Conservation (phyloP, 1,140 invertebrate species). For the Drosophila tani region DNA sequence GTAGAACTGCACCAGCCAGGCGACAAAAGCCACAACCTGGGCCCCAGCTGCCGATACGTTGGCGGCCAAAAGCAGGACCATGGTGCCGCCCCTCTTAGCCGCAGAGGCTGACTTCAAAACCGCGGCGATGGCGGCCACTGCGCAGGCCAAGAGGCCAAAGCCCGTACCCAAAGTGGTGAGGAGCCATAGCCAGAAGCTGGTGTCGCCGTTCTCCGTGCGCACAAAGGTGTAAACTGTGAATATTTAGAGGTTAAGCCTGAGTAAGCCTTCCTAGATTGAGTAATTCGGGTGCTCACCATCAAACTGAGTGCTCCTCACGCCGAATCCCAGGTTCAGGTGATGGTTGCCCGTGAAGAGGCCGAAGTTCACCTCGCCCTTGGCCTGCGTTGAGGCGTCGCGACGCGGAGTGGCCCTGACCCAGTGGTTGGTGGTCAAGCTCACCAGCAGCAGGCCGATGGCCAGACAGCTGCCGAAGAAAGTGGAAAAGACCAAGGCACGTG, state of each 20-base stretch:
- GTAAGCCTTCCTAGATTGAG: not conserved
- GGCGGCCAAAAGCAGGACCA: slow-evolving; percentile 74
- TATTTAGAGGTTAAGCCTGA: not conserved
- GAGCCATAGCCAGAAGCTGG: slow-evolving; percentile 82
- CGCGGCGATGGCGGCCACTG: slow-evolving; percentile 79
- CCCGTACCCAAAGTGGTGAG: slow-evolving; percentile 78
- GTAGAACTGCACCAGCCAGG: slow-evolving; percentile 83
- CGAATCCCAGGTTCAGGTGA: slow-evolving; percentile 92
- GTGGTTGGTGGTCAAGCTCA: slow-evolving; percentile 93
- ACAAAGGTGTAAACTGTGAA: slow-evolving; percentile 71
- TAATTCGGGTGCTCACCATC: slow-evolving; percentile 55
- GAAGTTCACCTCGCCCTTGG: slow-evolving; percentile 92
- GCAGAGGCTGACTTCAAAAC: slow-evolving; percentile 80
- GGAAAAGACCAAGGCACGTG: slow-evolving; percentile 89
- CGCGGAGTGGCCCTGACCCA: slow-evolving; percentile 93
- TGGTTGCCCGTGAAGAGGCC: slow-evolving; percentile 94
- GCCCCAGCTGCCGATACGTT: slow-evolving; percentile 75
- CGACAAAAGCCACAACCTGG: slow-evolving; percentile 77
- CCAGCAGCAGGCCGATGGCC: slow-evolving; percentile 92
- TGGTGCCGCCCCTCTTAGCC: slow-evolving; percentile 74
- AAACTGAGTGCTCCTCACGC: slow-evolving; percentile 87
- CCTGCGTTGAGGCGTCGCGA: slow-evolving; percentile 89
- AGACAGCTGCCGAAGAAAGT: slow-evolving; percentile 95
- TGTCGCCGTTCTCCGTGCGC: slow-evolving; percentile 69
- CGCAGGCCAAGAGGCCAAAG: slow-evolving; percentile 72